Evolutionary conservation across 2,888 invertebrate genomes (phyloP).

Genomic region (Luffia ferchaultella): DNA sequence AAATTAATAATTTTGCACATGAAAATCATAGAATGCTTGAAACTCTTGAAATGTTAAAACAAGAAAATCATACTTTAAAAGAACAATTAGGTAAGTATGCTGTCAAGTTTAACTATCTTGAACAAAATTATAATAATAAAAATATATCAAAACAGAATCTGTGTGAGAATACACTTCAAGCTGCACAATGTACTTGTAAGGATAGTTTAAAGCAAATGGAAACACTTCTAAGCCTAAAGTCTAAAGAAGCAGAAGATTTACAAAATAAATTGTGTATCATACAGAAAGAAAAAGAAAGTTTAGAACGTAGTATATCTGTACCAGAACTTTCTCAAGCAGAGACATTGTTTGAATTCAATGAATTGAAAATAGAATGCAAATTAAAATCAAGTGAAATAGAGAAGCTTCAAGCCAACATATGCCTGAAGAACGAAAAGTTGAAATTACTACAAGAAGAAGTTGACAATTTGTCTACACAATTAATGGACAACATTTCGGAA

Average conservation of each 20-base stretch:
- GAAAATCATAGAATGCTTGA: slow-evolving; percentile 13
- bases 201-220: neutral
- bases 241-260: neutral
- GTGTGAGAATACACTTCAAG: neutral
- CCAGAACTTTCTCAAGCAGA: slow-evolving; percentile 34
- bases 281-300: slow-evolving; percentile 25
- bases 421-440: slow-evolving; percentile 21
- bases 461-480: slow-evolving; percentile 59
- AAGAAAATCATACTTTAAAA: slow-evolving; percentile 16
- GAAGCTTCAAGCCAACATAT: neutral
- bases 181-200: too few relatives aligned
- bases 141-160: neutral
- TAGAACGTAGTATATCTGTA: slow-evolving; percentile 33
- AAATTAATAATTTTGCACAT: slow-evolving; percentile 17
- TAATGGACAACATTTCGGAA: slow-evolving; percentile 67
- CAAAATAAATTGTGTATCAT: slow-evolving; percentile 17
- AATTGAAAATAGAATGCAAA: slow-evolving; percentile 31
- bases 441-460: slow-evolving; percentile 54
- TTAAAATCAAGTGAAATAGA: neutral
- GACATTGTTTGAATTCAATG: slow-evolving; percentile 29
- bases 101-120: neutral
- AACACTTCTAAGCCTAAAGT: neutral
- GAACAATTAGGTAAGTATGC: neutral
- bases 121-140: neutral
- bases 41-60: neutral